Evolutionary conservation across 2,888 invertebrate genomes (phyloP).

Genomic region (Troides helena): DNA sequence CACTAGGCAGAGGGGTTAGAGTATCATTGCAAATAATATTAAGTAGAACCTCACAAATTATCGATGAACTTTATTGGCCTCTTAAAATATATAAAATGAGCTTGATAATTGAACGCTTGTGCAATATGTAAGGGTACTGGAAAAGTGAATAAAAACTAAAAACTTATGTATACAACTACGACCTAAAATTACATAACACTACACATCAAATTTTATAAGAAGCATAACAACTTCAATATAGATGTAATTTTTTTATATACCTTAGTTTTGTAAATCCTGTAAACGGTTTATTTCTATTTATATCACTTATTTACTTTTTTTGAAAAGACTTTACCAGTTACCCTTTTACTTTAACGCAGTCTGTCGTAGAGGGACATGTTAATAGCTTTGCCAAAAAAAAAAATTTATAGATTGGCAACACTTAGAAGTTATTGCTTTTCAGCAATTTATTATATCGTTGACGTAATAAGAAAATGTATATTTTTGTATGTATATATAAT

Average conservation of each 20-base stretch:
- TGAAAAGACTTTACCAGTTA: slow-evolving; percentile 48
- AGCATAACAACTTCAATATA: background rate
- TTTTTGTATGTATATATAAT: slow-evolving; percentile 28
- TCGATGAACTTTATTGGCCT: slow-evolving; percentile 44
- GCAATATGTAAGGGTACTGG: slow-evolving; percentile 37
- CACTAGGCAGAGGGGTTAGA: slow-evolving; percentile 63
- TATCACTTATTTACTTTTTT: slow-evolving; percentile 12
- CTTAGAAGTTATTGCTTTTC: slow-evolving; percentile 37
- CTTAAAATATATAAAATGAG: slow-evolving; percentile 36
- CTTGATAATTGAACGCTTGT: slow-evolving; percentile 30
- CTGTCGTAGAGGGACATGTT: slow-evolving; percentile 40
- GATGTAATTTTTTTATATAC: background rate
- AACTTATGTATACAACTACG: slow-evolving; percentile 4
- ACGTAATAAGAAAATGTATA: slow-evolving; percentile 30
- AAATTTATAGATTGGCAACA: slow-evolving; percentile 35
- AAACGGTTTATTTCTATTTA: background rate
- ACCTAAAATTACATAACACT: slow-evolving; percentile 29
- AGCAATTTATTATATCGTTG: slow-evolving; percentile 31
- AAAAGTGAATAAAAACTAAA: slow-evolving; percentile 35
- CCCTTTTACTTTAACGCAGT: slow-evolving; percentile 39
- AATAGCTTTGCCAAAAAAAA: slow-evolving; percentile 35
- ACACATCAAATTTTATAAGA: slow-evolving; percentile 2
- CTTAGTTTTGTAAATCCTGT: background rate
- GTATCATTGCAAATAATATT: slow-evolving; percentile 32
- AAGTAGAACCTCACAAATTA: slow-evolving; percentile 24